Evolutionary conservation across 1,140 invertebrate genomes (phyloP).

Genomic region (Drosophila insularis): DNA sequence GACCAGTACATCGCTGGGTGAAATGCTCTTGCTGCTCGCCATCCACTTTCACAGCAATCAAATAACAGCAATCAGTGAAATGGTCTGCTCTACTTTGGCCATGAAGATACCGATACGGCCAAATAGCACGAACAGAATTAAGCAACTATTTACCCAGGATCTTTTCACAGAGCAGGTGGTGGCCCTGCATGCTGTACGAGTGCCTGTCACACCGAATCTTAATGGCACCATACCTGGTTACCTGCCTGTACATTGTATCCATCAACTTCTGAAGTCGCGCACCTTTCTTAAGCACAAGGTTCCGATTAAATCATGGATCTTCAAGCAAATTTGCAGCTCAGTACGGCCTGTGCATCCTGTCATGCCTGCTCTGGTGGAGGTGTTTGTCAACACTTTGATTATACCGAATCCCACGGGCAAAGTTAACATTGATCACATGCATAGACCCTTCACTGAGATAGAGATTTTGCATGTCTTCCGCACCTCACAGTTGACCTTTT

Average conservation of each 20-base stretch:
- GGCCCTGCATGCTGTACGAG: constrained; percentile 96
- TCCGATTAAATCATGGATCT: constrained; percentile 97
- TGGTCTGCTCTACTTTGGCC: constrained; percentile 96
- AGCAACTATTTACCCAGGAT: constrained; percentile 97
- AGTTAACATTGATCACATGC: constrained; percentile 87
- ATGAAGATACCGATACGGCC: constrained; percentile 97
- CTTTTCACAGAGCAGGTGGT: constrained; percentile 99
- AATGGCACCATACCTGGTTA: constrained; percentile 95
- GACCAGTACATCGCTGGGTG: constrained; percentile 94
- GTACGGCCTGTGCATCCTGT: constrained; percentile 95
- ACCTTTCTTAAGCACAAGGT: constrained; percentile 98
- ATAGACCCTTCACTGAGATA: constrained; percentile 95
- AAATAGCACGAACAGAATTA: constrained; percentile 95
- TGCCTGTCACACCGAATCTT: constrained; percentile 95
- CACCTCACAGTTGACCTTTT: constrained; percentile 86
- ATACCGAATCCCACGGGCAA: constrained; percentile 86
- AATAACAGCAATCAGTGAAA: constrained; percentile 93
- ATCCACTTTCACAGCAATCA: constrained; percentile 99
- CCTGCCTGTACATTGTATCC: constrained; percentile 98
- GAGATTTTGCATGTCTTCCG: constrained; percentile 94
- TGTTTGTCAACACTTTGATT: constrained; percentile 96
- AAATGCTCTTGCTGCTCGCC: constrained; percentile 97
- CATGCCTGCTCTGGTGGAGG: constrained; percentile 95
- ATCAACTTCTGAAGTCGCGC: constrained; percentile 96
- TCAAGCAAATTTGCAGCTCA: constrained; percentile 94